Evolutionary conservation across 1,140 invertebrate genomes (phyloP).

Genomic region (Condylostylus longicornis): DNA sequence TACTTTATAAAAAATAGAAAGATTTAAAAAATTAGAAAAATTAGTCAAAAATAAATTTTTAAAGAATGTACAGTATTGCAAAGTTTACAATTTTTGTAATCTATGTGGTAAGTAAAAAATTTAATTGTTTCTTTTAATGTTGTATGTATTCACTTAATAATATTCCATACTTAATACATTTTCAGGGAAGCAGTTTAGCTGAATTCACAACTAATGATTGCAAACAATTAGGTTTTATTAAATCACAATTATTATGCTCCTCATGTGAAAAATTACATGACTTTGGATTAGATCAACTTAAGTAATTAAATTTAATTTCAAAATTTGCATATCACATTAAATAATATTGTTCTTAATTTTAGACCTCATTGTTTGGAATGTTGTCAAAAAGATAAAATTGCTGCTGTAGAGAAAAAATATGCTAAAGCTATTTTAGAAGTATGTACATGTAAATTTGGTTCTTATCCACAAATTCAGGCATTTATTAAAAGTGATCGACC

Average conservation of each 20-base stretch:
- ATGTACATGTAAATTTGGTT: constrained; percentile 88
- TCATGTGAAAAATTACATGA: constrained; percentile 72
- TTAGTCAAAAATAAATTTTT: no score
- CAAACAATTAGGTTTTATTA: constrained; percentile 69
- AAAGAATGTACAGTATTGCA: no score
- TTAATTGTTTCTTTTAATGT: no score
- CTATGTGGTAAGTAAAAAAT: no score
- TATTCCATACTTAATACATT: no score
- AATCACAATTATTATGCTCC: constrained; percentile 71
- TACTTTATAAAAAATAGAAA: no score
- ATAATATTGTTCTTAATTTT: background rate
- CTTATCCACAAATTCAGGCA: constrained; percentile 91
- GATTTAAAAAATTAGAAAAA: no score
- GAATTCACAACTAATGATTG: constrained; percentile 70
- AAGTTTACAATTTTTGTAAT: no score
- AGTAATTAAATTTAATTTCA: constrained; percentile 34
- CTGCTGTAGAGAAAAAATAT: constrained; percentile 49
- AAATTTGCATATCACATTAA: background rate
- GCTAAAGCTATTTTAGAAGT: constrained; percentile 79
- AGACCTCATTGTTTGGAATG: constrained; percentile 64
- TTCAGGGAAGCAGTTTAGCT: no score
- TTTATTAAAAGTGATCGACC: constrained; percentile 82
- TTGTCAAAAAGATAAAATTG: constrained; percentile 51
- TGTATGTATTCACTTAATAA: no score
- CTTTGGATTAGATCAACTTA: constrained; percentile 53